Conservation (phyloP, 2,797 vertebrate species). For the Taenioides sp. region DNA sequence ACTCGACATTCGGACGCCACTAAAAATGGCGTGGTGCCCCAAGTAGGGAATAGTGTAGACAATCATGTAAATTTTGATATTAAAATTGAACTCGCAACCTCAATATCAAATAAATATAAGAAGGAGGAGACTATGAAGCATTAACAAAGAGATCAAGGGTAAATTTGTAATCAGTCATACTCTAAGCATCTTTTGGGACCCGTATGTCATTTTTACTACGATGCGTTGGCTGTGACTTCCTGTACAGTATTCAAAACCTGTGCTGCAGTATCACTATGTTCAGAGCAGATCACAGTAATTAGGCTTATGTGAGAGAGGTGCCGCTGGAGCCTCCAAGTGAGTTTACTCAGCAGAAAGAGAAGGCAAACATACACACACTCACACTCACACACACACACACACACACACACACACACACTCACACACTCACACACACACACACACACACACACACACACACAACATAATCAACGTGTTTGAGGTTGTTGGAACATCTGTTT, state of each 20-base stretch:
- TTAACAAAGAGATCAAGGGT: not conserved
- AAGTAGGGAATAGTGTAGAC: too few relatives aligned
- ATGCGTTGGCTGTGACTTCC: slow-evolving; percentile 19
- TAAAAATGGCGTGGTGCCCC: too few relatives aligned
- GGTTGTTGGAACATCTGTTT: slow-evolving; percentile 59
- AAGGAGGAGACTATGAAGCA: not conserved
- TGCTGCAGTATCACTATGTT: slow-evolving; percentile 48
- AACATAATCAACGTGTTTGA: slow-evolving; percentile 38
- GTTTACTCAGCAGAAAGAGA: slow-evolving; percentile 66
- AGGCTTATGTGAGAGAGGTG: slow-evolving; percentile 59
- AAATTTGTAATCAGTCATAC: not conserved
- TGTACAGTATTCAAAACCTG: slow-evolving; percentile 20
- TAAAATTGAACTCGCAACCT: too few relatives aligned
- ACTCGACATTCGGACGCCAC: too few relatives aligned
- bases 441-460: slow-evolving; percentile 31
- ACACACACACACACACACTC: slow-evolving; percentile 36
- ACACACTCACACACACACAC: too few relatives aligned
- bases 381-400: slow-evolving; percentile 31
- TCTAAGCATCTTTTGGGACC: not conserved
- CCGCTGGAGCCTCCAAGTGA: slow-evolving; percentile 50
- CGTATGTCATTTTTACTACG: not conserved
- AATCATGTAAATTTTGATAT: too few relatives aligned
- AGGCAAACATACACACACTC: slow-evolving; percentile 43
- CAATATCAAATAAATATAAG: too few relatives aligned
- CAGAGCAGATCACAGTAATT: slow-evolving; percentile 62